These are phyloP conservation scores for Entomyzon cyanotis DNA, from an alignment of 2,113 vertebrate genomes.

Conservation along the genomic window DNA sequence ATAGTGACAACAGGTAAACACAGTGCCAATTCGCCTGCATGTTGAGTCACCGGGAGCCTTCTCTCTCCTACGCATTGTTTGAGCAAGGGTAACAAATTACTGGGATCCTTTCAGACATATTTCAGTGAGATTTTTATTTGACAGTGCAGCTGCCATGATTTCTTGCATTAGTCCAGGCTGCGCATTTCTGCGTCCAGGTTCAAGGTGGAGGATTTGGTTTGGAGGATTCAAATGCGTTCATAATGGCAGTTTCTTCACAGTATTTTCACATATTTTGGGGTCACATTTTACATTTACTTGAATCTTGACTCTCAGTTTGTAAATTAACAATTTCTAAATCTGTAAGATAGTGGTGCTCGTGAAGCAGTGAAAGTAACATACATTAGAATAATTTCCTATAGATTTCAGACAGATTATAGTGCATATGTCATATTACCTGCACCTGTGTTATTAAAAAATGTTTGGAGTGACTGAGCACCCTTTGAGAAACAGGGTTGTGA, in stretches of 20 bases:
- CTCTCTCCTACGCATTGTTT: slow-evolving; percentile 36
- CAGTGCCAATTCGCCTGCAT: background rate
- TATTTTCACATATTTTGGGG: background rate
- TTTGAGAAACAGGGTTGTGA: background rate
- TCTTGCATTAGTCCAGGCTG: background rate
- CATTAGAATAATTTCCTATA: background rate
- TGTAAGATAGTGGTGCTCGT: background rate
- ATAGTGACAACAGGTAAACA: slow-evolving; percentile 36
- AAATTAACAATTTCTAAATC: background rate
- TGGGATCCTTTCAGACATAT: background rate
- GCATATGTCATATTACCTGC: background rate
- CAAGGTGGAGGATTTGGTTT: background rate
- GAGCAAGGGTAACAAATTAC: slow-evolving; percentile 33
- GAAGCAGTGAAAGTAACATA: background rate
- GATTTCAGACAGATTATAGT: background rate
- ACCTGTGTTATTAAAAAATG: background rate
- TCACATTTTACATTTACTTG: background rate
- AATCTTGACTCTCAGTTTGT: background rate
- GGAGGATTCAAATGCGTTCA: background rate
- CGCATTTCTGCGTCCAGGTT: background rate
- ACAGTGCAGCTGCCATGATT: background rate
- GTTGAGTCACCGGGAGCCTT: background rate
- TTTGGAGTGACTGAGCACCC: background rate
- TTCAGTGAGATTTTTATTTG: slow-evolving; percentile 18
- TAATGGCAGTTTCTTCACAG: background rate